Evolutionary conservation across 92 coral and sea anemone species (phyloP).

Genomic region (Parazoanthus swiftii): DNA sequence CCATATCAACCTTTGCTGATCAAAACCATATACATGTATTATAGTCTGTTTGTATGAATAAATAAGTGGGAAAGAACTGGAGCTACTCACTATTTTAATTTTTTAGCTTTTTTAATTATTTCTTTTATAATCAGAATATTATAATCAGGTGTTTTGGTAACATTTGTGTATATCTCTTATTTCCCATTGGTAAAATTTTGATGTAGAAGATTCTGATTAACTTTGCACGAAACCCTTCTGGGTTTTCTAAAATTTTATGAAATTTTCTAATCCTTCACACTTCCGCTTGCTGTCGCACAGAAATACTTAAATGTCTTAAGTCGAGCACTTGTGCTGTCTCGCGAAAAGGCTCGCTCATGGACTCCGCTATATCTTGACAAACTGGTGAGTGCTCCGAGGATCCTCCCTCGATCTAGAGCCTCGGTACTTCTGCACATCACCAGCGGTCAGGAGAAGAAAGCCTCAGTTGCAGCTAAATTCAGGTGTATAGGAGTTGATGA

Average conservation of each 20-base stretch:
- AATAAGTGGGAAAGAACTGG: too few species aligned
- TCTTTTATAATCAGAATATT: too few species aligned
- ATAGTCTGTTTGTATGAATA: too few species aligned
- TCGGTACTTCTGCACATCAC: conserved; percentile 45
- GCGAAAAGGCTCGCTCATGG: conserved; percentile 37
- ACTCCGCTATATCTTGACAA: conserved; percentile 75
- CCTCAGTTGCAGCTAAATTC: conserved; percentile 33
- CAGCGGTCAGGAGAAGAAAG: conserved; percentile 38
- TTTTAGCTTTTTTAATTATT: too few species aligned
- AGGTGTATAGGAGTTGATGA: neutral
- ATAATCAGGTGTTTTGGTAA: too few species aligned
- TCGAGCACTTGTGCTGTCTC: conserved; percentile 80
- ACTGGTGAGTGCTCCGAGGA: conserved; percentile 58
- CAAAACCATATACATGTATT: too few species aligned
- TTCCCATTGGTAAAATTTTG: too few species aligned
- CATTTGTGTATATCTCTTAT: too few species aligned
- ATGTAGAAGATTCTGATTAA: neutral
- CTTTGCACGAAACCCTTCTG: neutral
- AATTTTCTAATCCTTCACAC: conserved; percentile 26
- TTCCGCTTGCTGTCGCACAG: conserved; percentile 51
- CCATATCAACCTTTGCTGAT: too few species aligned
- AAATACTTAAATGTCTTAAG: conserved; percentile 88
- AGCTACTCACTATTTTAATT: too few species aligned
- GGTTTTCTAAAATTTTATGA: neutral
- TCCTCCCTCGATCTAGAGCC: conserved; percentile 34